Conservation (phyloP, 2,113 vertebrate genomes). For the Cryptomyrus ogoouensis region DNA sequence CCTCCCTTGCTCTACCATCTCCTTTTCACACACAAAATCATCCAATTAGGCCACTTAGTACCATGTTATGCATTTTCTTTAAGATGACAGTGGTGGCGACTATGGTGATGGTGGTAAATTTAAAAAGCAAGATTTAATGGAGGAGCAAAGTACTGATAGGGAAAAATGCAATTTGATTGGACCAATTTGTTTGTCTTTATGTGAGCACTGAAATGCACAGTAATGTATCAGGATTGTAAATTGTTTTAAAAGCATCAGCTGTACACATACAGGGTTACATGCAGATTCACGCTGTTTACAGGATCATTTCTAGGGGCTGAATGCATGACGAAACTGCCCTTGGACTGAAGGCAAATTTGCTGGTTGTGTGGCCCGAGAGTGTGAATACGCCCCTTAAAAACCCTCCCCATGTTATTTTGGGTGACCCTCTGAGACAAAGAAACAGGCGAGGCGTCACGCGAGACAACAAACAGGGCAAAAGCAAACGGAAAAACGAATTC, state of each 20-base stretch:
- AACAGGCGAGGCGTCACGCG: conserved; percentile 39
- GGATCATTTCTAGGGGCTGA: background rate
- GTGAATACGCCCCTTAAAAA: background rate
- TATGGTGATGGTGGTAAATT: background rate
- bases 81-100: conserved; percentile 22
- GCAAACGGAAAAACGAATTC: conserved; percentile 46
- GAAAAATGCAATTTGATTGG: background rate
- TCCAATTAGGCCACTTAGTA: conserved; percentile 39
- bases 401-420: background rate
- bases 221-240: background rate
- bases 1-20: background rate
- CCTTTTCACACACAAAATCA: conserved; percentile 19
- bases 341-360: background rate
- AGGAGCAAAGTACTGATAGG: background rate
- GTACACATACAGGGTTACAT: background rate
- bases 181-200: background rate
- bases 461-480: conserved; percentile 32
- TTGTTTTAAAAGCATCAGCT: background rate
- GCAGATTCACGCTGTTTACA: background rate
- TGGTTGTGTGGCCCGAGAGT: background rate
- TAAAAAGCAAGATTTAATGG: background rate
- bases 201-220: background rate
- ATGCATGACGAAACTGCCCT: background rate
- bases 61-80: conserved; percentile 35
- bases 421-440: conserved; percentile 19